Conservation (phyloP, 2,797 vertebrate genomes). For the Sebastes kiyomatsui region DNA sequence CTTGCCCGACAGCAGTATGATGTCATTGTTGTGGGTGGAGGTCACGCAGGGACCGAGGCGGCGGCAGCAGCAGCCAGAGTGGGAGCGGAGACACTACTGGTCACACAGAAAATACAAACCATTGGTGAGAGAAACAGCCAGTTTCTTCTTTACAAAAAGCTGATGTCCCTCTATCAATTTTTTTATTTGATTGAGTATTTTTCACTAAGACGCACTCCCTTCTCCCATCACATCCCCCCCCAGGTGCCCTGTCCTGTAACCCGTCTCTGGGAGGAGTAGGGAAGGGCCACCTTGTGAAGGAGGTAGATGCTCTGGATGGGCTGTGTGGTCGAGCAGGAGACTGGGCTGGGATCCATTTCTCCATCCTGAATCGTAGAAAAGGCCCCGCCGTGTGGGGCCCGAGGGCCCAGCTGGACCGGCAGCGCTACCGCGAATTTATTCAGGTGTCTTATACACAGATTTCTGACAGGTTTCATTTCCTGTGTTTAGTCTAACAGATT, state of each 20-base stretch:
- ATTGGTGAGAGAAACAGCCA: slow-evolving; percentile 83
- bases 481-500: background rate
- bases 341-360: slow-evolving; percentile 92
- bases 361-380: slow-evolving; percentile 92
- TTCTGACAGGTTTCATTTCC: too few species aligned
- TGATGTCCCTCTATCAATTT: background rate
- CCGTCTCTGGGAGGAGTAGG: slow-evolving; percentile 96
- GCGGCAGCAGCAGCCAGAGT: slow-evolving; percentile 85
- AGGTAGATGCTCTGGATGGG: slow-evolving; percentile 94
- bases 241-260: slow-evolving; percentile 96
- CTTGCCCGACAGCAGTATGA: slow-evolving; percentile 72
- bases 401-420: slow-evolving; percentile 93
- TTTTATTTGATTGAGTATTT: background rate
- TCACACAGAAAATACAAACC: slow-evolving; percentile 90
- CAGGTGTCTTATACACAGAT: slow-evolving; percentile 82
- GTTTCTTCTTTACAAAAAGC: background rate
- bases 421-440: slow-evolving; percentile 87
- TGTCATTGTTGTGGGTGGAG: slow-evolving; percentile 87
- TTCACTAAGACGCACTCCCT: background rate
- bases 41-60: slow-evolving; percentile 86
- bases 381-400: slow-evolving; percentile 97
- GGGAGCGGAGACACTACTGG: slow-evolving; percentile 88
- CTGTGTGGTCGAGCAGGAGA: slow-evolving; percentile 92
- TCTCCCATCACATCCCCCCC: background rate
- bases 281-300: slow-evolving; percentile 95